Evolutionary conservation across 1,140 invertebrate genomes (phyloP), one percentile per base, ranked within the genome.

Genomic region (Lysiphlebus fabarum): DNA sequence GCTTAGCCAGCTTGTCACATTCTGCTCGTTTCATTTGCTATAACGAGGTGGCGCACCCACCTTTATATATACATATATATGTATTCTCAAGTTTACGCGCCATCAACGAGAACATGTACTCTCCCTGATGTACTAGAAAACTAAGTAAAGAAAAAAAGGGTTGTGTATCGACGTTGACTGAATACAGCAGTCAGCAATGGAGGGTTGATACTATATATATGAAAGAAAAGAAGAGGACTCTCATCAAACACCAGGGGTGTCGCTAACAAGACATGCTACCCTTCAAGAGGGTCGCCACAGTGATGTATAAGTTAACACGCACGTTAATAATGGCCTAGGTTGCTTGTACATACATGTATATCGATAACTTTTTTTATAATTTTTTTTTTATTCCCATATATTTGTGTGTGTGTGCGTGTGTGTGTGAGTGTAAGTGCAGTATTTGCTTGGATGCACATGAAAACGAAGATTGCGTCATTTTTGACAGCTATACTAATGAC

Each of bases 201-300:
- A 55, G 58, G 58, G 53, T 55, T 53, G 53, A 34, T 60, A 56
- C 56, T 49, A 53, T n/a, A n/a, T n/a, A n/a, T n/a, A n/a, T 54
- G 61, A 59, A 58, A 53, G 63, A 64, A 70, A 62, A 68, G 74
- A 75, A 76, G 70, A 78, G 75, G 67, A 64, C 74, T 71, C 75
- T 75, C 71, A 69, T 74, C 67, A 72, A 70, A 78, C 75, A 70
- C 74, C 72, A 70, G 72, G 77, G 76, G 76, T 78, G 77, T 79
- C 66, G 73, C 75, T 79, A 79, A 79, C 77, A 79, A 79, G 77
- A 79, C 75, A 71, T 71, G 66, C 67, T 66, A 64, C 65, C 66
- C 61, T 68, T 62, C 45, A 61, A 64, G 60, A 60, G 62, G 58
- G 56, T 17, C 44, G 26, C 17, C 17, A 26, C 17, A 26, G 17